Conservation (phyloP, 2,113 vertebrate genomes). For the Eubucco bourcierii region DNA sequence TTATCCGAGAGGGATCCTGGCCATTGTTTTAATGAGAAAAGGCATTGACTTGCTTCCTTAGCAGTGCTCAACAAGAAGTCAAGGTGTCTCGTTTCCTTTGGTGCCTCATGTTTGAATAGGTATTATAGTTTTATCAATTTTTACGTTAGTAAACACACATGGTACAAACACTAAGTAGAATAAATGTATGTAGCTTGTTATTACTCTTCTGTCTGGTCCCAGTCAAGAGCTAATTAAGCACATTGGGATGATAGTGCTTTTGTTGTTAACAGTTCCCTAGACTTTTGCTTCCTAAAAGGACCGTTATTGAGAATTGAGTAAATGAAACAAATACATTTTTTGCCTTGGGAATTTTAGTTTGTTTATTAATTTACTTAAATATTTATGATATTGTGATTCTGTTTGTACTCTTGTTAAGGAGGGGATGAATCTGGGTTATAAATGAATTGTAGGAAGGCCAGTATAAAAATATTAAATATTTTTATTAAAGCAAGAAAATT, state of each 20-base stretch:
- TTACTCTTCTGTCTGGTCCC: background rate
- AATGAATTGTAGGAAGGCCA: too few relatives aligned
- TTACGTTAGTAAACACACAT: background rate
- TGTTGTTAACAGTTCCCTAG: background rate
- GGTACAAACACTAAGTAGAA: background rate
- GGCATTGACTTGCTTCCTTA: background rate
- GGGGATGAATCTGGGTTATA: too few relatives aligned
- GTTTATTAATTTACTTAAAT: slow-evolving; percentile 22
- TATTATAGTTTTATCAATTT: background rate
- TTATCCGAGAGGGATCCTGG: background rate
- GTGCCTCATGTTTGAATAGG: background rate
- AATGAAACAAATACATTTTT: background rate
- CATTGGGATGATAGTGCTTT: background rate
- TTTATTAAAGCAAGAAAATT: too few relatives aligned
- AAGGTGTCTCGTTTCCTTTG: background rate
- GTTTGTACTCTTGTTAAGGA: background rate
- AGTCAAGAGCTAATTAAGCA: slow-evolving; percentile 5
- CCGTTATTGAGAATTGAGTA: background rate
- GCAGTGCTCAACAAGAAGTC: background rate
- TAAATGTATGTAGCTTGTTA: background rate
- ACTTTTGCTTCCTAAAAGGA: background rate
- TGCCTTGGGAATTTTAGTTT: background rate
- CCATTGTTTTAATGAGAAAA: background rate
- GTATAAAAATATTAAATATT: too few relatives aligned
- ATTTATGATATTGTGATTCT: background rate